Evolutionary conservation across 1,140 invertebrate species (phyloP).

Genomic region (Monochamus saltuarius): DNA sequence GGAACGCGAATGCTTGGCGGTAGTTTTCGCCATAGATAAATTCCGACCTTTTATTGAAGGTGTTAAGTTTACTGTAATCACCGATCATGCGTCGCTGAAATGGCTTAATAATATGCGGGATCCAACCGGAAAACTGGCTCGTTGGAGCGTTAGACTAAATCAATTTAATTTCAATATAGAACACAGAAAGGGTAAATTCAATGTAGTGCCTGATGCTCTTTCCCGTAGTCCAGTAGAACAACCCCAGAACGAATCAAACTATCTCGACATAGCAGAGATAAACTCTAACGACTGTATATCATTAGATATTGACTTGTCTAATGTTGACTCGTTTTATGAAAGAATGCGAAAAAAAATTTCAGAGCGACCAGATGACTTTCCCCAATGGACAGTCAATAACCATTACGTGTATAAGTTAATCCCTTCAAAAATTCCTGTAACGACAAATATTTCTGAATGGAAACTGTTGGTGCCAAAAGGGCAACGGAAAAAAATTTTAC

Average conservation of each 20-base stretch:
- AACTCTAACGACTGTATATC: neutral
- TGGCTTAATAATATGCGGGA: constrained; percentile 18
- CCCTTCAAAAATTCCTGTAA: neutral
- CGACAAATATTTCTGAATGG: constrained; percentile 23
- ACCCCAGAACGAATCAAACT: neutral
- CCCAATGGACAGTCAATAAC: constrained; percentile 20
- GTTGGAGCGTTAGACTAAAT: constrained; percentile 21
- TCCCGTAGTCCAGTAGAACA: constrained; percentile 18
- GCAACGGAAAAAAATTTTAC: constrained; percentile 8
- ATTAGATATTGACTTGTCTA: neutral
- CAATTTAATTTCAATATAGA: constrained; percentile 15
- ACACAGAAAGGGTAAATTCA: constrained; percentile 17
- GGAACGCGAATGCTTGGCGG: too few relatives aligned
- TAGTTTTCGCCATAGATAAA: too few relatives aligned
- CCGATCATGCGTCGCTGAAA: neutral
- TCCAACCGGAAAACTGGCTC: constrained; percentile 29
- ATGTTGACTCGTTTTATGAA: constrained; percentile 11
- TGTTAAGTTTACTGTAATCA: too few relatives aligned
- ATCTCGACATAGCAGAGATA: too few relatives aligned
- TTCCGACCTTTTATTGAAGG: too few relatives aligned
- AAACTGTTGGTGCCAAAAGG: constrained; percentile 25
- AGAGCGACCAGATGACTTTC: constrained; percentile 2
- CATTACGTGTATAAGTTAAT: constrained; percentile 24
- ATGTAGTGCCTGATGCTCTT: constrained; percentile 23
- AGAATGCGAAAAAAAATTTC: constrained; percentile 6